Percentiles rank a stretch among this genome's conserved stretches.
Evolutionary conservation across 2,113 vertebrate species (phyloP).

Genomic region (Ginglymostoma cirratum): DNA sequence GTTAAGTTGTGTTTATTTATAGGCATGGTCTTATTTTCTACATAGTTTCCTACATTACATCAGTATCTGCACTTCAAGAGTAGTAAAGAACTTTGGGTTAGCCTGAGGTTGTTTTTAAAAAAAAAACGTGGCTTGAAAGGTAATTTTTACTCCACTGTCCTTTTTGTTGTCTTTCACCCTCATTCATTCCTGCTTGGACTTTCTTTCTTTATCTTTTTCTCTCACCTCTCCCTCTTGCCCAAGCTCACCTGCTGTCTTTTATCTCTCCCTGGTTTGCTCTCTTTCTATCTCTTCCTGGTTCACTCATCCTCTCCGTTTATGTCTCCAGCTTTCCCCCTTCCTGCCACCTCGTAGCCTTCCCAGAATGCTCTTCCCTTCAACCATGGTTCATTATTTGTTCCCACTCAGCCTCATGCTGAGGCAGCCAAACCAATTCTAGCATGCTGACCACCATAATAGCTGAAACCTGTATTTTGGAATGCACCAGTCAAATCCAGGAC

Average conservation of each 20-base stretch:
- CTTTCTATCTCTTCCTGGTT: too few species aligned
- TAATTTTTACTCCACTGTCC: background rate
- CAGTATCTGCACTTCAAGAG: background rate
- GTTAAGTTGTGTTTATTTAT: background rate
- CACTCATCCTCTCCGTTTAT: too few species aligned
- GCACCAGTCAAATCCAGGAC: background rate
- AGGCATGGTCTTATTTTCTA: background rate
- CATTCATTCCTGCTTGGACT: too few species aligned
- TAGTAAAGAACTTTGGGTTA: background rate
- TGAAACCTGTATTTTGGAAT: background rate
- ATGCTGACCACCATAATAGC: too few species aligned
- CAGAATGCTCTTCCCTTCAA: too few species aligned
- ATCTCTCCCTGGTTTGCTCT: too few species aligned
- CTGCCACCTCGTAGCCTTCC: too few species aligned
- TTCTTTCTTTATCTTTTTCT: too few species aligned
- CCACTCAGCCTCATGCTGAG: background rate
- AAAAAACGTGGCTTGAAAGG: background rate
- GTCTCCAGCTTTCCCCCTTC: too few species aligned
- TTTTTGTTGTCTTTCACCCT: background rate
- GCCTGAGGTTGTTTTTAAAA: background rate
- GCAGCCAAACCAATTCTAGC: background rate
- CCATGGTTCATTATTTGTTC: background rate
- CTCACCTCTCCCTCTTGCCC: too few species aligned
- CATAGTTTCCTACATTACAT: background rate
- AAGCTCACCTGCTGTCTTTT: background rate